Percentiles rank a stretch among this genome's conserved stretches.
Evolutionary conservation across 2,113 vertebrate species (phyloP).

Genomic region (Semnopithecus entellus): DNA sequence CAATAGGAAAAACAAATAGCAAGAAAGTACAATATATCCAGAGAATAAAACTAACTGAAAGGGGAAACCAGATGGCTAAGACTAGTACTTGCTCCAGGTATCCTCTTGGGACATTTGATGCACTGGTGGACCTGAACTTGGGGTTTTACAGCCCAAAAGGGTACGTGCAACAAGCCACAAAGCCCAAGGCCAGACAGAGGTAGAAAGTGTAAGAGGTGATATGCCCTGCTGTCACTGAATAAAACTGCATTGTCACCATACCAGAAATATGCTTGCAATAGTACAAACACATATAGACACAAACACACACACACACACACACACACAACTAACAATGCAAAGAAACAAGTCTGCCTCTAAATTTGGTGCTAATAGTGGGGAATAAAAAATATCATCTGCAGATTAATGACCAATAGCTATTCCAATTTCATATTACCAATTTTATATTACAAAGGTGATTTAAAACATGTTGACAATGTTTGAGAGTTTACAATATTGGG

Average conservation of each 20-base stretch:
- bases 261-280: background rate
- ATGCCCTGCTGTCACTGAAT: background rate
- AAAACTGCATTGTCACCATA: background rate
- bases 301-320: background rate
- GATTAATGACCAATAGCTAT: background rate
- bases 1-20: background rate
- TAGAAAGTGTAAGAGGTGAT: background rate
- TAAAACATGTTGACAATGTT: background rate
- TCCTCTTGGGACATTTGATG: background rate
- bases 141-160: background rate
- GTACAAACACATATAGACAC: background rate
- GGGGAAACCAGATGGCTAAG: background rate
- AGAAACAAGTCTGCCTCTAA: background rate
- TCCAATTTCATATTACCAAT: background rate
- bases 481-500: background rate
- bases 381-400: background rate
- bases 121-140: background rate
- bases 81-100: background rate
- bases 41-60: slow-evolving; percentile 13
- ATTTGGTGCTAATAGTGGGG: background rate
- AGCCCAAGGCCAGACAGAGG: background rate
- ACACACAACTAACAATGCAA: background rate
- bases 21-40: background rate
- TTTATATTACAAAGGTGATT: background rate
- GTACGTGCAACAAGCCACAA: background rate